A percentile compares a stretch with the other conserved stretches of the same genome.
Evolutionary conservation across 2,888 invertebrate genomes (phyloP).

Genomic region (Tricholauxania praeusta): DNA sequence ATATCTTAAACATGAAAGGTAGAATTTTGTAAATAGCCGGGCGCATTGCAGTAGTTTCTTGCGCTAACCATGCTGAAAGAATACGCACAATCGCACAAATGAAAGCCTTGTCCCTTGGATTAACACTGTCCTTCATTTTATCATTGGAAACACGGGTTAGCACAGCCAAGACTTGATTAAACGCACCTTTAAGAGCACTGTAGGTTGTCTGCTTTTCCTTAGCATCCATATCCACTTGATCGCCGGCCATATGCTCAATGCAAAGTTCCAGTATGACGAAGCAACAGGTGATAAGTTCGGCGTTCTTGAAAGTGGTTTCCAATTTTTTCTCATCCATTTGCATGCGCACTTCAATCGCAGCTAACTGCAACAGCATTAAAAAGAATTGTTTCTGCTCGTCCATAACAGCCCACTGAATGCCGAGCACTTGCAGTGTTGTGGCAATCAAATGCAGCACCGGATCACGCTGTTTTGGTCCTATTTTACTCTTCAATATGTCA

Average conservation of each 20-base stretch:
- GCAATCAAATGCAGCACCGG: slow-evolving; percentile 88
- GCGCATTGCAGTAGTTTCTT: slow-evolving; percentile 90
- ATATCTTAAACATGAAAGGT: slow-evolving; percentile 83
- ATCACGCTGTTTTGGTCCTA: slow-evolving; percentile 89
- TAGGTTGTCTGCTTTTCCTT: slow-evolving; percentile 93
- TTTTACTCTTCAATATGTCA: slow-evolving; percentile 88
- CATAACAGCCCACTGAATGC: slow-evolving; percentile 86
- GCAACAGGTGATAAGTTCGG: slow-evolving; percentile 84
- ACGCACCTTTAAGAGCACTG: slow-evolving; percentile 89
- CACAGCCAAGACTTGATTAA: slow-evolving; percentile 83
- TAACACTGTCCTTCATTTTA: slow-evolving; percentile 78
- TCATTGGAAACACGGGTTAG: slow-evolving; percentile 80
- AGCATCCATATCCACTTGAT: slow-evolving; percentile 86
- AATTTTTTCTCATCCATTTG: slow-evolving; percentile 88
- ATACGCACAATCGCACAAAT: slow-evolving; percentile 88
- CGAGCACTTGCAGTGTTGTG: slow-evolving; percentile 82
- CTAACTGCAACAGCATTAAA: slow-evolving; percentile 85
- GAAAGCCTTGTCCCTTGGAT: slow-evolving; percentile 80
- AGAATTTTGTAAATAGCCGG: slow-evolving; percentile 84
- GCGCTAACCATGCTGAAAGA: slow-evolving; percentile 89
- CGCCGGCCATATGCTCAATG: slow-evolving; percentile 82
- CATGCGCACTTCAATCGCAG: slow-evolving; percentile 94
- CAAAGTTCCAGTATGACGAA: slow-evolving; percentile 85
- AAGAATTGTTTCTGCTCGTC: slow-evolving; percentile 86
- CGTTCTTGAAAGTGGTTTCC: slow-evolving; percentile 81